Percentiles rank a stretch among this genome's conserved stretches.
phyloP scores from a whole-genome alignment of 2,888 invertebrate species.

The Drosophila vallismaia region DNA sequence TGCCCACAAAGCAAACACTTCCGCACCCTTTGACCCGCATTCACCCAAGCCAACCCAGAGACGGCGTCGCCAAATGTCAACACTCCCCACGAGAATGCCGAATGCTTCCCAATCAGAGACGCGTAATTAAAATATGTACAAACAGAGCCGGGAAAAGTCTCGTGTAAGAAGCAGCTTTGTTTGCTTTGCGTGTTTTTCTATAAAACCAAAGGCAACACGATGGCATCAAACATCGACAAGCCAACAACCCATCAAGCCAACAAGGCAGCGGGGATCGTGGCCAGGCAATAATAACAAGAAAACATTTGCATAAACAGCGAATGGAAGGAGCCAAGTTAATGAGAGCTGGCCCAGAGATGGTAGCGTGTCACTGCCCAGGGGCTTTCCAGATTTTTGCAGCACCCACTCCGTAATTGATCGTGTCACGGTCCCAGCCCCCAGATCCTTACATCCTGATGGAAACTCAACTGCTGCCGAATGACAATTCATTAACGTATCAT shows the following conservation, averaged over 20 bases:
- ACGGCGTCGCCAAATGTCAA: conserved; percentile 29
- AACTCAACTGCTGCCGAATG: conserved; percentile 69
- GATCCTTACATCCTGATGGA: conserved; percentile 23
- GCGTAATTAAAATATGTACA: conserved; percentile 77
- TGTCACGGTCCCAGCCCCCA: conserved; percentile 10
- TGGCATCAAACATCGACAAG: conserved; percentile 51
- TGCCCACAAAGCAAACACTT: conserved; percentile 31
- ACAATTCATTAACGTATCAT: conserved; percentile 83
- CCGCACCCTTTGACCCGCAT: conserved; percentile 26
- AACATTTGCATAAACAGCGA: conserved; percentile 74
- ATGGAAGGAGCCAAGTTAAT: conserved; percentile 70
- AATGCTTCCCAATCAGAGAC: conserved; percentile 73
- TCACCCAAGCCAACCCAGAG: not conserved
- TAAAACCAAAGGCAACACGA: conserved; percentile 60
- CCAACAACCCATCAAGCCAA: conserved; percentile 33
- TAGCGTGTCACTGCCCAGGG: conserved; percentile 19
- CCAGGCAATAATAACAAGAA: conserved; percentile 67
- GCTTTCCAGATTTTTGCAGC: not conserved
- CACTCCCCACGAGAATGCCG: conserved; percentile 41
- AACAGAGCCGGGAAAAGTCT: conserved; percentile 58
- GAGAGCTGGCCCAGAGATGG: conserved; percentile 41
- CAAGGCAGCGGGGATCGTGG: conserved; percentile 36
- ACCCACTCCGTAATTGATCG: not conserved
- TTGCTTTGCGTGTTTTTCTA: conserved; percentile 77
- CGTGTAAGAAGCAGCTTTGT: conserved; percentile 61